Percentiles rank a stretch among this genome's conserved stretches.
These are phyloP conservation scores for Oxyruncus cristatus DNA, from an alignment of 2,113 vertebrate genomes.

Conservation along the genomic window DNA sequence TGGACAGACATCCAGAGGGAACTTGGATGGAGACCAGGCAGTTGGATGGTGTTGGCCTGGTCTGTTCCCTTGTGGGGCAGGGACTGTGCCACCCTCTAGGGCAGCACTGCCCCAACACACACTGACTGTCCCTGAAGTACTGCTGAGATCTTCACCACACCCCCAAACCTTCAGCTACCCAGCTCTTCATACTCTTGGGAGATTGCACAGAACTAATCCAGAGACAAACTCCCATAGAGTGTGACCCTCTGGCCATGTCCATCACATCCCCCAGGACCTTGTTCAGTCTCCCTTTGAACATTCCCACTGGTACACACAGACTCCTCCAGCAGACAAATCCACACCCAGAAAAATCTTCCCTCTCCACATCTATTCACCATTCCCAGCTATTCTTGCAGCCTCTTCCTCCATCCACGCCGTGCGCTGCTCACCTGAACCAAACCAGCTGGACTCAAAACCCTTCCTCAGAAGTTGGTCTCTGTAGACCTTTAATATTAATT, in stretches of 20 bases:
- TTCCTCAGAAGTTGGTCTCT: neutral
- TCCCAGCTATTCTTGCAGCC: neutral
- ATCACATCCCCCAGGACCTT: neutral
- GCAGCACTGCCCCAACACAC: neutral
- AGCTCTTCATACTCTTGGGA: neutral
- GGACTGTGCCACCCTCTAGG: neutral
- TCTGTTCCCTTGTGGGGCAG: fast-evolving
- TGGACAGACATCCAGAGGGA: neutral
- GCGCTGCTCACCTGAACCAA: neutral
- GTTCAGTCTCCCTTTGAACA: neutral
- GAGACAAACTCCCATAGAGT: neutral
- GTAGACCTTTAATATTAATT: neutral
- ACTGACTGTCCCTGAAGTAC: neutral
- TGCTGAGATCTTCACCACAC: neutral
- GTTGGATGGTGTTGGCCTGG: neutral
- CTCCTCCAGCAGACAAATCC: neutral
- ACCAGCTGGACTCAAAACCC: neutral
- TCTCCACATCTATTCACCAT: neutral
- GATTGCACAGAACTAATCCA: neutral
- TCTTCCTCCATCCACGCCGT: neutral
- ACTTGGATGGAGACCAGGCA: fast-evolving
- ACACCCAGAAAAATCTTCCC: neutral
- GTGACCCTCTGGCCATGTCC: neutral
- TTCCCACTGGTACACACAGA: neutral
- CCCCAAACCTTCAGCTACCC: neutral